phyloP scores from a whole-genome alignment of 2,888 invertebrate species.

The Caenorhabditis sp. region DNA sequence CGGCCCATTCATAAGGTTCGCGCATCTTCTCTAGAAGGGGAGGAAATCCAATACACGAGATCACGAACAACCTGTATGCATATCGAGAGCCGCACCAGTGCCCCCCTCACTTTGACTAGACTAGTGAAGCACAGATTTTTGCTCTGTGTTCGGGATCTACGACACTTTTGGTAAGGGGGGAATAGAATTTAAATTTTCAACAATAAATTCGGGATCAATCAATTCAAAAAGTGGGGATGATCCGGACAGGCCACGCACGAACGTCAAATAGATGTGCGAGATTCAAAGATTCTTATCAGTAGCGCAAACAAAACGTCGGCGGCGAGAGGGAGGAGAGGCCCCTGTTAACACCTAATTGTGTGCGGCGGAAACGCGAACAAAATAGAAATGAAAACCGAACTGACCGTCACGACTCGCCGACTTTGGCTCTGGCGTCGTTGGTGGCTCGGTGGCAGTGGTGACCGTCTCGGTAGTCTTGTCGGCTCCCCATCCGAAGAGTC shows the following conservation, averaged over 20 bases:
- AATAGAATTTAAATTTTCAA: too few relatives aligned
- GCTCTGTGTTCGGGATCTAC: too few relatives aligned
- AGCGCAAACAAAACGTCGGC: constrained; percentile 26
- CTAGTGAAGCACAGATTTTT: background rate
- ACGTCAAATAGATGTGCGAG: constrained; percentile 21
- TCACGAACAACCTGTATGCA: constrained; percentile 58
- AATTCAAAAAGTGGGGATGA: background rate
- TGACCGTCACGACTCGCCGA: constrained; percentile 59
- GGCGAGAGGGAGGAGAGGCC: background rate
- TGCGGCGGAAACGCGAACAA: background rate
- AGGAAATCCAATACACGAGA: constrained; percentile 58
- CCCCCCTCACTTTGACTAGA: background rate
- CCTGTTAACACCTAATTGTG: constrained; percentile 49
- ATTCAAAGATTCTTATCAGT: constrained; percentile 24
- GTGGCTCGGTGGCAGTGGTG: constrained; percentile 35
- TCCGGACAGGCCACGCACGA: constrained; percentile 37
- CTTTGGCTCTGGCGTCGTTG: constrained; percentile 42
- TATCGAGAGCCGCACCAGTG: constrained; percentile 12
- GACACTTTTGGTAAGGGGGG: too few relatives aligned
- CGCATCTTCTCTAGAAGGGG: constrained; percentile 34
- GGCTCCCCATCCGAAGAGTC: constrained; percentile 61
- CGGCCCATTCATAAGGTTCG: constrained; percentile 30
- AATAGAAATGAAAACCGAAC: background rate
- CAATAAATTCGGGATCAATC: too few relatives aligned
- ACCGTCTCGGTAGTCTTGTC: constrained; percentile 51